phyloP scores from a whole-genome alignment of 2,113 vertebrate species.

The Trachemys scripta region DNA sequence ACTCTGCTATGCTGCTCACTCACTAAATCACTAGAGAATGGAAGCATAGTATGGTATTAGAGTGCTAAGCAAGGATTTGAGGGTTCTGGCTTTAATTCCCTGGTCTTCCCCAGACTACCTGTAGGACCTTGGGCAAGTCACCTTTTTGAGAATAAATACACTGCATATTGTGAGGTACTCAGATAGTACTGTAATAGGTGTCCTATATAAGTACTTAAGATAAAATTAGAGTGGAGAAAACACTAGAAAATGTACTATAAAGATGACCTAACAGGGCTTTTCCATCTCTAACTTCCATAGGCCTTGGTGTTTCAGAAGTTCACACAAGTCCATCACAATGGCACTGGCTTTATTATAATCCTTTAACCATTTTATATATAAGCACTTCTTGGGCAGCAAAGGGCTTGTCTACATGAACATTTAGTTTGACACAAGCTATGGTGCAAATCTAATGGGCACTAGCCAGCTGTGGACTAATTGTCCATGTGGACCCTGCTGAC shows the following conservation, averaged over 20 bases:
- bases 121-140: background rate
- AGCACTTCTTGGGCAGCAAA: constrained; percentile 48
- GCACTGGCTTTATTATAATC: background rate
- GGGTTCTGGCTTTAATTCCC: background rate
- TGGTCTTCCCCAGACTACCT: background rate
- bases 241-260: constrained; percentile 59
- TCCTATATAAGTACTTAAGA: constrained; percentile 65
- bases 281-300: constrained; percentile 37
- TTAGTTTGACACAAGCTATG: background rate
- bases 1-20: background rate
- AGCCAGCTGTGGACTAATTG: background rate
- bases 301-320: constrained; percentile 50
- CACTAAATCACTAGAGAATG: background rate
- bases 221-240: constrained; percentile 69
- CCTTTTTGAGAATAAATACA: constrained; percentile 63
- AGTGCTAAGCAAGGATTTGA: background rate
- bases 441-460: background rate
- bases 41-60: background rate
- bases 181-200: constrained; percentile 40
- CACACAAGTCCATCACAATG: constrained; percentile 25
- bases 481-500: background rate
- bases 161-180: constrained; percentile 60
- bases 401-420: background rate
- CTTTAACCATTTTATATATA: constrained; percentile 59
- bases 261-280: constrained; percentile 40